These are phyloP conservation scores for Spodoptera litura DNA, from an alignment of 1,140 invertebrate species.

Conservation along the genomic window DNA sequence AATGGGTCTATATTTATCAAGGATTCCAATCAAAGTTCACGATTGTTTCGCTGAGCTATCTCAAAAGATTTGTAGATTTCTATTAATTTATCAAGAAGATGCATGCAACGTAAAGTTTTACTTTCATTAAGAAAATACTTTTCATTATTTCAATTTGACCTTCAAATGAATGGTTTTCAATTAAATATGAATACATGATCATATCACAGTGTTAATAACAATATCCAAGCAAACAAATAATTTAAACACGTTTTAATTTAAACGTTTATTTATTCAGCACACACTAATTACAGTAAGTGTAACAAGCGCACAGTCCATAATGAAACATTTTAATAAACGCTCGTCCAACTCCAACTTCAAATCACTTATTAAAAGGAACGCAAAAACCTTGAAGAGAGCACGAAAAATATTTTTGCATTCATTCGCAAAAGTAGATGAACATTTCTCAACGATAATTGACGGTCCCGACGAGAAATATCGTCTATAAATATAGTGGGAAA, in stretches of 20 bases:
- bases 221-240: too few species aligned
- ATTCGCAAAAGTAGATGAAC: constrained; percentile 40
- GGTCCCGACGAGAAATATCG: constrained; percentile 43
- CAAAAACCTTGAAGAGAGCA: constrained; percentile 15
- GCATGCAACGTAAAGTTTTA: too few species aligned
- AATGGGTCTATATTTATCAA: constrained; percentile 7
- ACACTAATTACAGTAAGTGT: constrained; percentile 9
- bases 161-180: too few species aligned
- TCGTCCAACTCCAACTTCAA: not conserved
- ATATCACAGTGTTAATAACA: too few species aligned
- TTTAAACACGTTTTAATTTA: too few species aligned
- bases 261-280: not conserved
- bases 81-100: too few species aligned
- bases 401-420: constrained; percentile 37
- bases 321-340: constrained; percentile 15
- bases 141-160: too few species aligned
- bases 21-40: not conserved
- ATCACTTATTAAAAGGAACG: constrained; percentile 19
- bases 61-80: too few species aligned
- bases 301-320: not conserved
- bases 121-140: too few species aligned
- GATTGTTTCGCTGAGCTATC: too few species aligned
- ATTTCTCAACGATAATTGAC: constrained; percentile 43
- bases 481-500: constrained; percentile 49
- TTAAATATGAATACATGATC: too few species aligned